phyloP scores from a whole-genome alignment of 2,888 invertebrate species.

The Unio delphinus region DNA sequence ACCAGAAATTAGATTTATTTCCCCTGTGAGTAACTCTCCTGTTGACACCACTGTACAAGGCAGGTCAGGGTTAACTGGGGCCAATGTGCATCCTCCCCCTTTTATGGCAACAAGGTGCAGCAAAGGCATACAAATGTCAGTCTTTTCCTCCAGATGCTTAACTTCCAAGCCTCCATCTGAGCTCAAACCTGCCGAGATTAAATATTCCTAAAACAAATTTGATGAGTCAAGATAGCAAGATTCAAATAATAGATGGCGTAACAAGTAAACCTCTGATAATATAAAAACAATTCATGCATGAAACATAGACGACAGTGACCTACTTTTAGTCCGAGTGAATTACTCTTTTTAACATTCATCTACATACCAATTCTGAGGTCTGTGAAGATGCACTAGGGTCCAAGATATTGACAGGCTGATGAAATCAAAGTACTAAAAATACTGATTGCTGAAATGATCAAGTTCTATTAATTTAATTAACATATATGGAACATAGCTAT shows the following conservation, averaged over 20 bases:
- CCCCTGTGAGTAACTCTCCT: constrained; percentile 36
- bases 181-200: constrained; percentile 30
- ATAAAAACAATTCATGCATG: too few species aligned
- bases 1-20: constrained; percentile 54
- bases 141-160: constrained; percentile 12
- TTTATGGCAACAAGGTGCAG: constrained; percentile 38
- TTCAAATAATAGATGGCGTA: not conserved
- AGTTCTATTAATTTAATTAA: too few species aligned
- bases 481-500: too few species aligned
- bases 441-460: too few species aligned
- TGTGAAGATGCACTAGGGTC: too few species aligned
- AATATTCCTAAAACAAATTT: not conserved
- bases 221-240: not conserved
- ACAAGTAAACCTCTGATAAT: too few species aligned
- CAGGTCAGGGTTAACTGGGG: constrained; percentile 49
- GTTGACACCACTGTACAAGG: constrained; percentile 38
- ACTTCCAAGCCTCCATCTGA: constrained; percentile 29
- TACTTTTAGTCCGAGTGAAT: too few species aligned
- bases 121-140: constrained; percentile 42
- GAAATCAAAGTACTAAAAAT: too few species aligned
- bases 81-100: constrained; percentile 48
- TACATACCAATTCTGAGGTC: too few species aligned
- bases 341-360: too few species aligned
- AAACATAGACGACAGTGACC: too few species aligned
- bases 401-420: too few species aligned